Conservation (phyloP, 2,797 vertebrate genomes). For the Paramormyrops hopkinsi region DNA sequence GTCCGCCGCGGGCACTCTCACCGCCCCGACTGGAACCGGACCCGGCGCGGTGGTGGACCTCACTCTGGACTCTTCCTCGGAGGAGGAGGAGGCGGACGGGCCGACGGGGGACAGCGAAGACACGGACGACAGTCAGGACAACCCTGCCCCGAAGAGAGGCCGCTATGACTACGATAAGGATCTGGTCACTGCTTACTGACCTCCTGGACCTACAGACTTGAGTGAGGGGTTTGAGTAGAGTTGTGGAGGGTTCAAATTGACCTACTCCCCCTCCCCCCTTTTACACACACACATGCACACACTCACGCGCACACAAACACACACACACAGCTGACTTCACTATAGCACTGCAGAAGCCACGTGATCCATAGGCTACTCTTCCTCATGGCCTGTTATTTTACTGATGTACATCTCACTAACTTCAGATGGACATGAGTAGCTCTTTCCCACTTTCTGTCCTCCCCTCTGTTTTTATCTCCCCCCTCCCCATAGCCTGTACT, state of each 20-base stretch:
- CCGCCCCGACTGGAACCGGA: slow-evolving; percentile 38
- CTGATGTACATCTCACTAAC: slow-evolving; percentile 53
- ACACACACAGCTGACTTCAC: slow-evolving; percentile 51
- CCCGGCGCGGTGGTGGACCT: slow-evolving; percentile 83
- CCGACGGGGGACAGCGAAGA: slow-evolving; percentile 87
- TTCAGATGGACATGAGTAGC: slow-evolving; percentile 45
- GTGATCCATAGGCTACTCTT: slow-evolving; percentile 38
- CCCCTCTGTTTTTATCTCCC: slow-evolving; percentile 21
- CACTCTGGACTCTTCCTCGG: slow-evolving; percentile 92
- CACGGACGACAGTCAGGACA: slow-evolving; percentile 84
- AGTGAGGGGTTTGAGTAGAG: slow-evolving; percentile 34
- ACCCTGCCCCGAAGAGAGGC: slow-evolving; percentile 79
- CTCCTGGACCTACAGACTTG: slow-evolving; percentile 45
- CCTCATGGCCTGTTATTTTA: slow-evolving; percentile 35
- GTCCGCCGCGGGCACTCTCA: slow-evolving; percentile 56
- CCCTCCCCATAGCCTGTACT: slow-evolving; percentile 40
- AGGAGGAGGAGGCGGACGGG: slow-evolving; percentile 73
- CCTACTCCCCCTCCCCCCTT: not conserved
- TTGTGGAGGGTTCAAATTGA: slow-evolving; percentile 43
- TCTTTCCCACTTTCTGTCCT: slow-evolving; percentile 24
- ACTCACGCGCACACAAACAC: slow-evolving; percentile 42
- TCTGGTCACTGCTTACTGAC: slow-evolving; percentile 95
- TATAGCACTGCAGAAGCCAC: slow-evolving; percentile 54
- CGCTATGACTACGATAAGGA: slow-evolving; percentile 92
- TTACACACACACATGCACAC: slow-evolving; percentile 44